Evolutionary conservation across 1,140 invertebrate species (phyloP).

Genomic region (Chionoecetes opilio): DNA sequence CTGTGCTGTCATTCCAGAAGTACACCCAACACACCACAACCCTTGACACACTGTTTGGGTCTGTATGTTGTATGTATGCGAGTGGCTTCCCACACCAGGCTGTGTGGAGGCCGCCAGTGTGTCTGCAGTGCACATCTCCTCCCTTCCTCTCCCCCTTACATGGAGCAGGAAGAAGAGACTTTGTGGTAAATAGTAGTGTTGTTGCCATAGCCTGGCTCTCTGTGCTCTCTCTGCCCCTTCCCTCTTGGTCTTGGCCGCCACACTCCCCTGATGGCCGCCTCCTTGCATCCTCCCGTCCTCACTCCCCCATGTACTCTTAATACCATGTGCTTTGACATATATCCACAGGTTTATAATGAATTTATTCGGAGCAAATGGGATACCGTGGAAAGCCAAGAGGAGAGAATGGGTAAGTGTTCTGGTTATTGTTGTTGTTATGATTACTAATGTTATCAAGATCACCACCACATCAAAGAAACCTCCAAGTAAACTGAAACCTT

Average conservation of each 20-base stretch:
- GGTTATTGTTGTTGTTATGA: background rate
- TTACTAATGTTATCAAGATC: background rate
- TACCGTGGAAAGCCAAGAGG: slow-evolving; percentile 86
- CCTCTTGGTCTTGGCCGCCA: background rate
- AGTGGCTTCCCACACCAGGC: background rate
- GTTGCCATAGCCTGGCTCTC: background rate
- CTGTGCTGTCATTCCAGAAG: background rate
- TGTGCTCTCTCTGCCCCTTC: background rate
- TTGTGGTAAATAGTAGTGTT: background rate
- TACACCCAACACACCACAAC: background rate
- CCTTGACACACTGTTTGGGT: background rate
- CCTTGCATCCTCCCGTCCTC: background rate
- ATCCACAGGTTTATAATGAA: slow-evolving; percentile 78
- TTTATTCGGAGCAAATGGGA: slow-evolving; percentile 88
- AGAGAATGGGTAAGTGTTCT: slow-evolving; percentile 87
- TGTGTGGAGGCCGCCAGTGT: background rate
- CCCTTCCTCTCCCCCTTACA: background rate
- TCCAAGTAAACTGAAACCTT: background rate
- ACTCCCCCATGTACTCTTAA: slow-evolving; percentile 62
- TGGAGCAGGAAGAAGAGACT: background rate
- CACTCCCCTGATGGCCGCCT: background rate
- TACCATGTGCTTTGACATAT: slow-evolving; percentile 77
- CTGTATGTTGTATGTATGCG: background rate
- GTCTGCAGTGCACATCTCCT: background rate
- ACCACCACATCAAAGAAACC: background rate